Evolutionary conservation across 2,113 vertebrate genomes (phyloP), one percentile per base, ranked within the genome.

Genomic region (Corynorhinus townsendii): DNA sequence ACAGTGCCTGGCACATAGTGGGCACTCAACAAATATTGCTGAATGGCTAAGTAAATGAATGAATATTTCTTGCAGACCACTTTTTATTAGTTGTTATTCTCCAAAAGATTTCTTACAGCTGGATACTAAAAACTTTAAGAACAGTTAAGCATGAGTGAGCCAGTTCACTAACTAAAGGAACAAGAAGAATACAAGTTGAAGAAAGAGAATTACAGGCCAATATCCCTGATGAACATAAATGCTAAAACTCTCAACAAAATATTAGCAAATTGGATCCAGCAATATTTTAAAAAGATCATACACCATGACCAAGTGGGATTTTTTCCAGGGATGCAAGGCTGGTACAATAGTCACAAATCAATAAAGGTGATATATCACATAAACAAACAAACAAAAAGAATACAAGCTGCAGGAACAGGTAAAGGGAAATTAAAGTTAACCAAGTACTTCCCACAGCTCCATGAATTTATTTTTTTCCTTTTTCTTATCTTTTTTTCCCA

Each of bases 1-100:
- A 97, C 95, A 97, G 93, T 88, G 88, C 96, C 96, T 97, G 95
- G 97, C 96, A 97, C 95, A 96, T 93, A 96, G 95, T 97, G 92
- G 96, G 93, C 92, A 96, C 92, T 90, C 81, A 90, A 62, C 64
- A 90, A 93, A 95, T 90, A 90, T 4, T 93, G 45, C 66, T 89
- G 45, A 90, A 84, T 87, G 59, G 33, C 47, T 86, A 91, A 72
- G 59, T 54, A 52, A 93, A 95, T 62, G 45, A 96, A 26, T 49
- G 64, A 88, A 19, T 59, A 89, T 83, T 87, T 94, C 45, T 54
- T 62, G 75, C 0, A 81, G 62, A 89, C 3, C 7, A 95, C 45
- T 80, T 90, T 79, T 73, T 89, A 77, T 89, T 87, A 83, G 47
- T 24, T 93, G 43, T 33, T 95, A 90, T 79, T 89, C 73, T 87